phyloP scores from a whole-genome alignment of 2,113 vertebrate genomes.

The Dasyprocta punctata region DNA sequence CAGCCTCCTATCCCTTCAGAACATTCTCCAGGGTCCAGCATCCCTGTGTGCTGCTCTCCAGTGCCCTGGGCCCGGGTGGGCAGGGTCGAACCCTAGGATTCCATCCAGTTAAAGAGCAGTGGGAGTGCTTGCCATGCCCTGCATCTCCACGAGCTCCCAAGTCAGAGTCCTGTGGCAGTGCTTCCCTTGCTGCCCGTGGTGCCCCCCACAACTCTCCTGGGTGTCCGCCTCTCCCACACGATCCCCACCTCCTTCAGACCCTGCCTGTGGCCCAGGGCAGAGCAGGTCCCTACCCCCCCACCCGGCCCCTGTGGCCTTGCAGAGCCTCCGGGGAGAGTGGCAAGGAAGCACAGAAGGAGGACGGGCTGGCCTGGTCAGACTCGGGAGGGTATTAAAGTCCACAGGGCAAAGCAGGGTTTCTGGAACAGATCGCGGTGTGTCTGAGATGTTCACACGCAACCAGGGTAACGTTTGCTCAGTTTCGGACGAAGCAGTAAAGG shows the following conservation, averaged over 20 bases:
- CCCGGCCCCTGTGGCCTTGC: neutral
- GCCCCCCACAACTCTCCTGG: neutral
- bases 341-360: neutral
- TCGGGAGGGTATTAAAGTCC: neutral
- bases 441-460: neutral
- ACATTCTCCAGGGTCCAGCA: neutral
- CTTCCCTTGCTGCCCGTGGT: neutral
- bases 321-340: neutral
- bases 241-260: neutral
- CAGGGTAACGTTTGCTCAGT: neutral
- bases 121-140: no score
- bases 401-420: no score
- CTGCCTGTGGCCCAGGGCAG: neutral
- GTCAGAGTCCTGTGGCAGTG: neutral
- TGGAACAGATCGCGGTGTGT: no score
- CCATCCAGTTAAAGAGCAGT: neutral
- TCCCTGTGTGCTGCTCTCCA: neutral
- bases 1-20: neutral
- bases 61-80: neutral
- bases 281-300: no score
- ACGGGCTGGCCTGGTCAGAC: neutral
- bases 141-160: rapidly evolving
- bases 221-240: neutral
- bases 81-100: neutral
- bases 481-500: neutral